Base-by-base conservation (phyloP, 2,113 vertebrate genomes). In the Hippocampus guttulatus region DNA sequence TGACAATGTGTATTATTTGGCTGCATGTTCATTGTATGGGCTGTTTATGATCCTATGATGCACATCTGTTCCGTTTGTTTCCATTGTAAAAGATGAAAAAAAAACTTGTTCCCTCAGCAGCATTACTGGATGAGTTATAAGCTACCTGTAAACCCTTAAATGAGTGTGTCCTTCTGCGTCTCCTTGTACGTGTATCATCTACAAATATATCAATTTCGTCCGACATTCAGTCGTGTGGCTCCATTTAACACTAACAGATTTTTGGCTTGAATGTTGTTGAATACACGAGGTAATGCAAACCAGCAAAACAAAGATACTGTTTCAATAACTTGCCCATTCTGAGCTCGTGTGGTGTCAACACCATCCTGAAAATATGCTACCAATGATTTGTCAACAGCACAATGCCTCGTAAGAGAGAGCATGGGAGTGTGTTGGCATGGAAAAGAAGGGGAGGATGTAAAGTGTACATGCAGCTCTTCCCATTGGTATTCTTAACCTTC, bases 391-490 rank as follows among this genome's bases (percentile, higher is more conserved):
- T 85, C 78, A 63, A 11, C 64, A 1, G 30, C 40, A 30, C 3
- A 69, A 60, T 70, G 74, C 75, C 73, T 81, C 25, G 69, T 3
- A 8, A 62, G 54, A 63, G 58, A 65, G 30, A 66, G 52, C 10
- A 12, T 6, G 21, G 64, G 20, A 75, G 57, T 73, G 68, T 60
- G 71, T 43, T 80, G 81, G 78, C 74, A 73, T 49, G 70, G 64
- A 27, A 11, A 21, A 70, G 70, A 55, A 38, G 33, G 57, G 67
- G 51, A 66, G 69, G 60, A 69, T 75, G 83, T 92, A 85, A 78
- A 74, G 84, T 92, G 88, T 80, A 79, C 78, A 91, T 90, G 86
- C 91, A 69, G 68, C 68, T 63, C 81, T 75, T 72, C 64, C 58
- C 82, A 80, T 69, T 70, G 70, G 81, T 67, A 43, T 33, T 81